These are phyloP conservation scores for Malurus melanocephalus DNA, from an alignment of 2,113 vertebrate genomes.

Conservation along the genomic window DNA sequence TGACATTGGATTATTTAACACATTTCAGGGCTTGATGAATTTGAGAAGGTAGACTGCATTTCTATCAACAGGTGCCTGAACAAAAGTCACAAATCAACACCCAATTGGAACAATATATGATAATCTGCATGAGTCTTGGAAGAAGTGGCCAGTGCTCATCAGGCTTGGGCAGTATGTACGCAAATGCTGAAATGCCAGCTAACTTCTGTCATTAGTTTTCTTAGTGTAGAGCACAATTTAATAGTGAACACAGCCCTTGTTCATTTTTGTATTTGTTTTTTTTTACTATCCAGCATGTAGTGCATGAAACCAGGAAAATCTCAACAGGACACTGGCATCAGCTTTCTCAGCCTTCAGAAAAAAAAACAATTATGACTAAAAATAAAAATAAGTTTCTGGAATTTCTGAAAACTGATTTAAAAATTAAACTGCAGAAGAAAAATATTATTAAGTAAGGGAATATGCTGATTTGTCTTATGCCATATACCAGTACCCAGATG, in stretches of 20 bases:
- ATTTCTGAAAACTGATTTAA: neutral
- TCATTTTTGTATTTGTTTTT: neutral
- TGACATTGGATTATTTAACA: neutral
- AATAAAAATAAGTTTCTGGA: neutral
- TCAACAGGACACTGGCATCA: neutral
- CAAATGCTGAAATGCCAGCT: neutral
- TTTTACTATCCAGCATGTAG: neutral
- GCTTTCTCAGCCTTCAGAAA: neutral
- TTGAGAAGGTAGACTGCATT: neutral
- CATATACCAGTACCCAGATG: neutral
- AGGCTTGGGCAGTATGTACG: neutral
- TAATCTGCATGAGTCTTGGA: neutral
- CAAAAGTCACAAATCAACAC: neutral
- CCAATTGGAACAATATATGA: neutral
- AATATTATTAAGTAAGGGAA: neutral
- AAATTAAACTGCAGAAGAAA: neutral
- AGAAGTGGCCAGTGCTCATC: neutral
- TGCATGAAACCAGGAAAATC: neutral
- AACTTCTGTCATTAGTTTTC: neutral
- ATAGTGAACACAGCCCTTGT: neutral
- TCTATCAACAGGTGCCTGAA: neutral
- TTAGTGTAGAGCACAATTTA: neutral
- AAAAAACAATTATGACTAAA: neutral
- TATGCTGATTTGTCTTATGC: neutral
- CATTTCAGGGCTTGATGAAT: neutral